These are phyloP conservation scores for Pipistrellus pipistrellus DNA, from an alignment of 2,797 vertebrate species.

Conservation along the genomic window DNA sequence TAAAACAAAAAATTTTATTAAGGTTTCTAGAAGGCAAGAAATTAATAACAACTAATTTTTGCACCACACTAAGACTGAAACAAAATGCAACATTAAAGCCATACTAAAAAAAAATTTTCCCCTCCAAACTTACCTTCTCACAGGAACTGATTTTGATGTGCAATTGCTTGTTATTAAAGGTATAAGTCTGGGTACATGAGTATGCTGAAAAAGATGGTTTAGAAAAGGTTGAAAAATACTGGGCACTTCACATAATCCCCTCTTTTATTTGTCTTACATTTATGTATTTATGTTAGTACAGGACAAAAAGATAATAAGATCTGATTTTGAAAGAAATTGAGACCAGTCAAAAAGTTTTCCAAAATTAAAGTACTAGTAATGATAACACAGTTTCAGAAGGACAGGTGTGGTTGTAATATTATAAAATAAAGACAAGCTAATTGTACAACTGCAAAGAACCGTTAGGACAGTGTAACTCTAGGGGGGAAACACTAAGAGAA, in stretches of 20 bases:
- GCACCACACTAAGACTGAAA: constrained; percentile 30
- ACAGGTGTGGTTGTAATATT: background rate
- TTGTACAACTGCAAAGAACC: background rate
- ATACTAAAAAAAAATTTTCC: background rate
- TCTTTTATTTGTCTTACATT: constrained; percentile 45
- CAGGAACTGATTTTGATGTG: constrained; percentile 97
- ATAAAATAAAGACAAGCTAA: background rate
- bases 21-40: constrained; percentile 58
- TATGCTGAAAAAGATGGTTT: constrained; percentile 92
- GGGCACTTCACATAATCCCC: constrained; percentile 10
- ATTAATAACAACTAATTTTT: background rate
- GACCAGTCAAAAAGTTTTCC: background rate
- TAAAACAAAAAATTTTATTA: background rate
- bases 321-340: constrained; percentile 50
- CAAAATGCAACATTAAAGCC: constrained; percentile 17
- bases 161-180: constrained; percentile 98
- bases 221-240: constrained; percentile 68
- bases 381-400: background rate
- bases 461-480: background rate
- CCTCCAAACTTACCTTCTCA: constrained; percentile 93
- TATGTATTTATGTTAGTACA: background rate
- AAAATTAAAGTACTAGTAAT: constrained; percentile 1
- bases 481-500: background rate
- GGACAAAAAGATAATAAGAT: background rate
- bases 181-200: constrained; percentile 97